phyloP scores from a whole-genome alignment of 2,888 invertebrate genomes.

The Aleiodes alternator region DNA sequence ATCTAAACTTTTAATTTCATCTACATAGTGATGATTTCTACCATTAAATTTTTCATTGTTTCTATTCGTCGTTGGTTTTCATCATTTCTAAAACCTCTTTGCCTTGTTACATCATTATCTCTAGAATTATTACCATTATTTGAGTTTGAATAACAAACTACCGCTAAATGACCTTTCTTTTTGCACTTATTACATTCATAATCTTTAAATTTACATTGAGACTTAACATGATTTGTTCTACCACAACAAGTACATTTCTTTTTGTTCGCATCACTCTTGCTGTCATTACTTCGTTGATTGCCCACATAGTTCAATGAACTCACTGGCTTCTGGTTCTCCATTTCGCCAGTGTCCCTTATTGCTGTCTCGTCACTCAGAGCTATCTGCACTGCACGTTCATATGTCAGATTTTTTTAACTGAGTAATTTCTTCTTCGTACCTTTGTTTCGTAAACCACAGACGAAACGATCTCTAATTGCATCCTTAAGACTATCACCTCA shows the following conservation, averaged over 20 bases:
- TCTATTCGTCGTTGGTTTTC: background rate
- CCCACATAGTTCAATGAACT: background rate
- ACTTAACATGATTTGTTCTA: slow-evolving; percentile 19
- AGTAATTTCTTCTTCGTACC: slow-evolving; percentile 3
- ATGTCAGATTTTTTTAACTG: background rate
- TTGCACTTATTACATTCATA: slow-evolving; percentile 44
- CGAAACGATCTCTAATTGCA: slow-evolving; percentile 2
- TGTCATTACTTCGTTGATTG: slow-evolving; percentile 6
- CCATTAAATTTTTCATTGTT: slow-evolving; percentile 3
- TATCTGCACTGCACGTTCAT: slow-evolving; percentile 5
- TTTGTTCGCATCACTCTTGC: background rate
- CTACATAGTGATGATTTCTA: slow-evolving; percentile 32
- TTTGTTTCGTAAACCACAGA: background rate
- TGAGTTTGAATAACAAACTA: slow-evolving; percentile 32
- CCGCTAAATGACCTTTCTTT: slow-evolving; percentile 36
- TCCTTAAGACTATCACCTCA: background rate
- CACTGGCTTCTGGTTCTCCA: background rate
- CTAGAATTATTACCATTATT: slow-evolving; percentile 27
- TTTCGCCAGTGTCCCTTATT: slow-evolving; percentile 1
- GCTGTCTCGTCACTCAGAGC: slow-evolving; percentile 12
- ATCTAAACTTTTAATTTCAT: slow-evolving; percentile 35
- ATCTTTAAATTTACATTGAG: slow-evolving; percentile 37
- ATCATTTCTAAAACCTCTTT: slow-evolving; percentile 6
- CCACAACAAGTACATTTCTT: slow-evolving; percentile 40
- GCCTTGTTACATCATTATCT: background rate